These are phyloP conservation scores for Lophius americanus DNA, from an alignment of 2,797 vertebrate species.

Conservation along the genomic window DNA sequence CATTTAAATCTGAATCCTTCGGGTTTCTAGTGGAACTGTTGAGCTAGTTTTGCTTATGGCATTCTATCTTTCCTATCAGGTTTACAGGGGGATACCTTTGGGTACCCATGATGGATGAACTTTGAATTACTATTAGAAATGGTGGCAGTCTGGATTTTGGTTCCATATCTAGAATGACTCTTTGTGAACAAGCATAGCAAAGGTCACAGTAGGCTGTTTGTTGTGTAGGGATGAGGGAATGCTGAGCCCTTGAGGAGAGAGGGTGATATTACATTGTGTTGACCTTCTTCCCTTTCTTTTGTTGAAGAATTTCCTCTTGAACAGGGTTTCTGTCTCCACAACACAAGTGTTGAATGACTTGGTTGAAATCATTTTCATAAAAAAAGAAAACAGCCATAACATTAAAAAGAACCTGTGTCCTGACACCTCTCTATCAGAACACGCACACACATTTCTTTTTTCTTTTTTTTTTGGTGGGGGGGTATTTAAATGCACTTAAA, in stretches of 20 bases:
- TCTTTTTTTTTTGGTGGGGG: no score
- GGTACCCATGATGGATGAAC: background rate
- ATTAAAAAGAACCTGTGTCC: no score
- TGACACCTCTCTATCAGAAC: no score
- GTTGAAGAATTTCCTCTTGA: constrained; percentile 6
- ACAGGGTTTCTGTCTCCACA: constrained; percentile 3
- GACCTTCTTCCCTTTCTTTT: constrained; percentile 4
- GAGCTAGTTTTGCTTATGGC: background rate
- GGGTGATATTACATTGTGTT: constrained; percentile 54
- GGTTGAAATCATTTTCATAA: background rate
- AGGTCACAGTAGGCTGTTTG: constrained; percentile 45
- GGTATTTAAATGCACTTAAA: no score
- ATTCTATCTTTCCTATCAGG: background rate
- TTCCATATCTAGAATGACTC: constrained; percentile 31
- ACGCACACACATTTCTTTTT: no score
- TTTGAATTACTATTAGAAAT: constrained; percentile 6
- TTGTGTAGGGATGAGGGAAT: constrained; percentile 44
- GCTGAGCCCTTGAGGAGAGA: constrained; percentile 65
- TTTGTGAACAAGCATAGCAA: constrained; percentile 11
- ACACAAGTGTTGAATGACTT: background rate
- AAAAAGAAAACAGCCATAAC: no score
- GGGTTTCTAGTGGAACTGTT: background rate
- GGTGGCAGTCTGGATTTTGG: constrained; percentile 22
- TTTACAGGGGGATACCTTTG: background rate
- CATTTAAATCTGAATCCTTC: background rate